Percentiles rank a stretch among this genome's conserved stretches.
Evolutionary conservation across 1,140 invertebrate species (phyloP).

Genomic region (Tribolium madens): DNA sequence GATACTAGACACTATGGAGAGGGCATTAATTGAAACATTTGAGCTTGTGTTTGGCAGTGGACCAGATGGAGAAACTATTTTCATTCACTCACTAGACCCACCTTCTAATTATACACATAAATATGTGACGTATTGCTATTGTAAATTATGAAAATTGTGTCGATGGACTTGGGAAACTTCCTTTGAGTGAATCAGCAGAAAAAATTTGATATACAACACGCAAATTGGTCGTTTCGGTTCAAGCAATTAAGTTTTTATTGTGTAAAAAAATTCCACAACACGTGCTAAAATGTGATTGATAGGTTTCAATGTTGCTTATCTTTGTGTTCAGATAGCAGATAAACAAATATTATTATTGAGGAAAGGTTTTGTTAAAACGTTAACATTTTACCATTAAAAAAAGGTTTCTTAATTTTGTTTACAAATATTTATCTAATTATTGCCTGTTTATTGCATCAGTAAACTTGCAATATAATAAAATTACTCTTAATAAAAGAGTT

Average conservation of each 20-base stretch:
- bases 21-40: slow-evolving; percentile 22
- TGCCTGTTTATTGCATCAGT: too few relatives aligned
- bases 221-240: background rate
- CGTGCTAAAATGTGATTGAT: too few relatives aligned
- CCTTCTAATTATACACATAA: slow-evolving; percentile 28
- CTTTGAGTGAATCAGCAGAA: slow-evolving; percentile 16
- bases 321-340: too few relatives aligned
- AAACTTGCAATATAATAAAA: too few relatives aligned
- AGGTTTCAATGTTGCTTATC: too few relatives aligned
- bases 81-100: slow-evolving; percentile 1
- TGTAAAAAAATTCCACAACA: too few relatives aligned
- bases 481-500: too few relatives aligned
- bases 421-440: too few relatives aligned
- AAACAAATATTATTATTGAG: too few relatives aligned
- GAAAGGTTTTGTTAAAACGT: too few relatives aligned
- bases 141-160: slow-evolving; percentile 10
- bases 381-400: too few relatives aligned
- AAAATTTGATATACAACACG: slow-evolving; percentile 6
- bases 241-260: background rate
- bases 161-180: background rate
- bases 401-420: too few relatives aligned
- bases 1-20: slow-evolving; percentile 1
- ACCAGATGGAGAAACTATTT: slow-evolving; percentile 23
- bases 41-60: slow-evolving; percentile 1
- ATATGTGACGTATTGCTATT: slow-evolving; percentile 30